These are phyloP conservation scores for Pollenia amentaria DNA, from an alignment of 2,888 invertebrate genomes.

Conservation along the genomic window DNA sequence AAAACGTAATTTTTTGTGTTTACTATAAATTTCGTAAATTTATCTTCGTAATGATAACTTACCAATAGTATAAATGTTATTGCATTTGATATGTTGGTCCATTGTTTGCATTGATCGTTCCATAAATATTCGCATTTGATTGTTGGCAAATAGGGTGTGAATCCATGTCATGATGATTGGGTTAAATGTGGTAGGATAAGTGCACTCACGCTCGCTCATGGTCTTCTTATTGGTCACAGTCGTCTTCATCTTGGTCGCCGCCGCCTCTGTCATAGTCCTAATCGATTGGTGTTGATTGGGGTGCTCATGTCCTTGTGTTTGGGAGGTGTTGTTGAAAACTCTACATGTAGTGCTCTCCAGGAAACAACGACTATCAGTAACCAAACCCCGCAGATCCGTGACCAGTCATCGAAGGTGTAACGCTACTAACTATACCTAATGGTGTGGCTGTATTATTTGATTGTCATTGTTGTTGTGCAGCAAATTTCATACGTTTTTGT, in stretches of 20 bases:
- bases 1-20: no score
- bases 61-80: constrained; percentile 82
- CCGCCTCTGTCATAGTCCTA: constrained; percentile 50
- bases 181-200: constrained; percentile 56
- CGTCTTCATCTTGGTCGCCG: constrained; percentile 31
- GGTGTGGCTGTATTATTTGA: constrained; percentile 87
- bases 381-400: constrained; percentile 84
- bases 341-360: constrained; percentile 77
- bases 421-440: constrained; percentile 85
- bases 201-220: constrained; percentile 53
- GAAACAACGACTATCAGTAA: constrained; percentile 84
- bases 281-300: constrained; percentile 52
- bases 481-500: constrained; percentile 98
- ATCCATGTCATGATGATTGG: constrained; percentile 60
- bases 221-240: constrained; percentile 54
- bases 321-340: constrained; percentile 68
- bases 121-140: constrained; percentile 78
- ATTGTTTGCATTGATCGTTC: constrained; percentile 82
- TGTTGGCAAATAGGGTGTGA: constrained; percentile 70
- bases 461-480: constrained; percentile 98
- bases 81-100: constrained; percentile 83
- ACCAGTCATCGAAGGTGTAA: constrained; percentile 84
- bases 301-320: constrained; percentile 59
- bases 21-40: no score
- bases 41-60: constrained; percentile 57